Evolutionary conservation across 2,113 vertebrate species (phyloP).

Genomic region (Potamarius usumacintae): DNA sequence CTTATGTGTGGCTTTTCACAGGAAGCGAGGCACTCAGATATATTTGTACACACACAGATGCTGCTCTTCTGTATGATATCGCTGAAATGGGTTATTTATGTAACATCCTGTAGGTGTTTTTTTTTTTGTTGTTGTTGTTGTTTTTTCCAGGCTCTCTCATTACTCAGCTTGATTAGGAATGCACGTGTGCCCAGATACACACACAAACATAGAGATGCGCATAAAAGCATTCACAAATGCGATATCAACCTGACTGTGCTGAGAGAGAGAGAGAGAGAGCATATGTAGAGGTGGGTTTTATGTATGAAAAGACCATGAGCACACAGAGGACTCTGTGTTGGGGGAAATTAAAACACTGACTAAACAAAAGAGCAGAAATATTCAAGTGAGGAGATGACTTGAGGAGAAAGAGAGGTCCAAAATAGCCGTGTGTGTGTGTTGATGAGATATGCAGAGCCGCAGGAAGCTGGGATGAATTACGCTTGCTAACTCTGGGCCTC

Average conservation of each 20-base stretch:
- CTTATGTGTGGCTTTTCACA: not conserved
- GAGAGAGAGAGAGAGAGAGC: not conserved
- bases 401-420: not conserved
- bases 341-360: not conserved
- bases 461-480: slow-evolving; percentile 8
- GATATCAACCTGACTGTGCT: not conserved
- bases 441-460: not conserved
- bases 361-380: not conserved
- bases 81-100: not conserved
- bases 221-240: not conserved
- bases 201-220: not conserved
- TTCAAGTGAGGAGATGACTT: not conserved
- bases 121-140: not conserved
- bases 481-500: slow-evolving; percentile 3
- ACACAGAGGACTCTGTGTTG: not conserved
- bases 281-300: not conserved
- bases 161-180: not conserved
- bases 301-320: not conserved
- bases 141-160: not conserved
- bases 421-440: slow-evolving; percentile 14
- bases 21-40: not conserved
- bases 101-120: not conserved
- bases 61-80: not conserved
- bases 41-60: not conserved
- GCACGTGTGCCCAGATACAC: not conserved